Evolutionary conservation across 2,888 invertebrate species (phyloP).

Genomic region (Drosophila acutilabella): DNA sequence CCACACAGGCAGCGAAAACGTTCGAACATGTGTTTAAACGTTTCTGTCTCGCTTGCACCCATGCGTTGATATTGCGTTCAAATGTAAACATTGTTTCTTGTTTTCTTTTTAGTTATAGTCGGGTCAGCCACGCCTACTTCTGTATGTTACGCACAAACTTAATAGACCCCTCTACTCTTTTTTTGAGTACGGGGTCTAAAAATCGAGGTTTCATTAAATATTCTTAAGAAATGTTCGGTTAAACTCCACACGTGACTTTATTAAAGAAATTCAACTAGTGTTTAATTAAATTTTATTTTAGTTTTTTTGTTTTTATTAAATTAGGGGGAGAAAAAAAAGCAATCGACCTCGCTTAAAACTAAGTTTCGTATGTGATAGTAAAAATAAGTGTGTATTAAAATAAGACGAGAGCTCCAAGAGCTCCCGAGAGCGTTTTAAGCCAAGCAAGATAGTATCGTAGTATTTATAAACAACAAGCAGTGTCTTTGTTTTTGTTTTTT

Average conservation of each 20-base stretch:
- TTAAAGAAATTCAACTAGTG: background rate
- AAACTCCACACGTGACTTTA: background rate
- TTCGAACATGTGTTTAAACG: no score
- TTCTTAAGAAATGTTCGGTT: background rate
- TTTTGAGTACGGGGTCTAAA: no score
- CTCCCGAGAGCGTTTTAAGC: slow-evolving; percentile 31
- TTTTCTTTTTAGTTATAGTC: no score
- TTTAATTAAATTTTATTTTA: slow-evolving; percentile 15
- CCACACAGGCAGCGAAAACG: no score
- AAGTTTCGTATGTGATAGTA: slow-evolving; percentile 39
- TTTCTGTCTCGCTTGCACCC: no score
- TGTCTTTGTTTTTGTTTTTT: slow-evolving; percentile 40
- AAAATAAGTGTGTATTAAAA: slow-evolving; percentile 20
- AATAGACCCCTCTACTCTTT: no score
- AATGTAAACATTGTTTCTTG: no score
- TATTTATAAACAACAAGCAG: slow-evolving; percentile 57
- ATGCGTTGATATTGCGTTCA: no score
- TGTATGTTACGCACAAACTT: no score
- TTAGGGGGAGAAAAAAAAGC: slow-evolving; percentile 42
- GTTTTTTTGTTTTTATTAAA: slow-evolving; percentile 39
- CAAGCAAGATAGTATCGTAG: slow-evolving; percentile 68
- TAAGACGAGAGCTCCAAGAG: slow-evolving; percentile 24
- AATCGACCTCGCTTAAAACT: slow-evolving; percentile 52
- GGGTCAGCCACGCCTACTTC: no score
- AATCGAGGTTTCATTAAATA: background rate